Conservation (phyloP, 2,113 vertebrate species). For the Ammodramus savannarum region DNA sequence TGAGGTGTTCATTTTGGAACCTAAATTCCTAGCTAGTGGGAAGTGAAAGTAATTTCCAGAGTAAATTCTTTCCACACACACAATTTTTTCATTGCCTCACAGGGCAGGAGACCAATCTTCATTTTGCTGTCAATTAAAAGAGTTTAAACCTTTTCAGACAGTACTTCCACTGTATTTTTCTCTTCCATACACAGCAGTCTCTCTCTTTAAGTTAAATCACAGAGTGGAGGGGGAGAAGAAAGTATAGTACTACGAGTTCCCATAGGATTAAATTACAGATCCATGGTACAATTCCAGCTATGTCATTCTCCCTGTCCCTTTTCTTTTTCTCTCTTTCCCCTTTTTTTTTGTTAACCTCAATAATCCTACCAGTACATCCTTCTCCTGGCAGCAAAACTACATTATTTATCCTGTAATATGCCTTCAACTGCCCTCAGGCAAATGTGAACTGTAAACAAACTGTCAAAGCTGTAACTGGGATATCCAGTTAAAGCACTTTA, state of each 20-base stretch:
- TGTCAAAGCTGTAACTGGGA: conserved; percentile 67
- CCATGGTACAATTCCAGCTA: background rate
- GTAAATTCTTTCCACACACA: background rate
- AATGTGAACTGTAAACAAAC: conserved; percentile 67
- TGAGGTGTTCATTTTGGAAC: background rate
- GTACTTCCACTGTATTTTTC: background rate
- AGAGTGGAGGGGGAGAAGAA: background rate
- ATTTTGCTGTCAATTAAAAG: background rate
- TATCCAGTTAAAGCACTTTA: conserved; percentile 72
- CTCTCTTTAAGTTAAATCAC: background rate
- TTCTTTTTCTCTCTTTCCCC: background rate
- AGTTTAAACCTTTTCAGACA: background rate
- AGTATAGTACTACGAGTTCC: background rate
- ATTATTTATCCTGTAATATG: conserved; percentile 42
- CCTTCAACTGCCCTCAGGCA: conserved; percentile 61
- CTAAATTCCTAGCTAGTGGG: background rate
- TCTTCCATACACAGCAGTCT: background rate
- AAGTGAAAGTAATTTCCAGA: background rate
- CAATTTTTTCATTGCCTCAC: background rate
- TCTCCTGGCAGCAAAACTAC: conserved; percentile 26
- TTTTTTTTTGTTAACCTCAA: background rate
- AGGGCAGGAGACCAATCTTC: background rate
- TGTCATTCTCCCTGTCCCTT: background rate
- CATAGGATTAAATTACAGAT: conserved; percentile 1
- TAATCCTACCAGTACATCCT: conserved; percentile 60